A percentile compares a stretch with the other conserved stretches of the same genome.
phyloP scores from a whole-genome alignment of 2,113 vertebrate genomes.

The Petromus typicus region DNA sequence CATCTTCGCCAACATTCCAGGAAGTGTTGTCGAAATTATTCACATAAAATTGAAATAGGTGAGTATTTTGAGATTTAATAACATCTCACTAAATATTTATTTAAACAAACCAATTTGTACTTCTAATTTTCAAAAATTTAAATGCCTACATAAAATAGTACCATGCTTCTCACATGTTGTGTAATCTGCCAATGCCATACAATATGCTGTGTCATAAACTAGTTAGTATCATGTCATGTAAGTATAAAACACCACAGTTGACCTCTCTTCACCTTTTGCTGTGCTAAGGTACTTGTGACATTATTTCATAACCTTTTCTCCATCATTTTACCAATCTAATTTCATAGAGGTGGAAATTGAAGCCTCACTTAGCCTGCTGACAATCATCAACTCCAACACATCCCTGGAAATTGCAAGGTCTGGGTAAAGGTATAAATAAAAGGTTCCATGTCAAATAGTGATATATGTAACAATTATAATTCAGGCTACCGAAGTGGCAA shows the following conservation, averaged over 20 bases:
- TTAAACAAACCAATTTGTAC: neutral
- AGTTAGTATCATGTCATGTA: neutral
- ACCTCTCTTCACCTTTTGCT: neutral
- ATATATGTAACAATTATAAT: neutral
- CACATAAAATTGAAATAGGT: neutral
- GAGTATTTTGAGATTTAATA: slow-evolving; percentile 27
- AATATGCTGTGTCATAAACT: neutral
- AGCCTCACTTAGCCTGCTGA: slow-evolving; percentile 1
- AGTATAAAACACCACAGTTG: neutral
- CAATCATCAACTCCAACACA: neutral
- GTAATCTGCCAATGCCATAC: neutral
- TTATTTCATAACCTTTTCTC: neutral
- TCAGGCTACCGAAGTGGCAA: neutral
- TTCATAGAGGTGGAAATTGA: slow-evolving; percentile 24
- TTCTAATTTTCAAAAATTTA: neutral
- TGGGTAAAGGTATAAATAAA: neutral
- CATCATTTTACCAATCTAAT: neutral
- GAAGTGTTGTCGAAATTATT: neutral
- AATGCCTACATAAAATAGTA: neutral
- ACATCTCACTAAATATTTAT: neutral
- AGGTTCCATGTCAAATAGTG: neutral
- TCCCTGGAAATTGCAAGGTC: neutral
- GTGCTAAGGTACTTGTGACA: neutral
- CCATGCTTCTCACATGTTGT: neutral
- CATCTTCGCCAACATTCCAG: neutral